Evolutionary conservation across 2,888 invertebrate species (phyloP).

Genomic region (Melanostoma scalare): DNA sequence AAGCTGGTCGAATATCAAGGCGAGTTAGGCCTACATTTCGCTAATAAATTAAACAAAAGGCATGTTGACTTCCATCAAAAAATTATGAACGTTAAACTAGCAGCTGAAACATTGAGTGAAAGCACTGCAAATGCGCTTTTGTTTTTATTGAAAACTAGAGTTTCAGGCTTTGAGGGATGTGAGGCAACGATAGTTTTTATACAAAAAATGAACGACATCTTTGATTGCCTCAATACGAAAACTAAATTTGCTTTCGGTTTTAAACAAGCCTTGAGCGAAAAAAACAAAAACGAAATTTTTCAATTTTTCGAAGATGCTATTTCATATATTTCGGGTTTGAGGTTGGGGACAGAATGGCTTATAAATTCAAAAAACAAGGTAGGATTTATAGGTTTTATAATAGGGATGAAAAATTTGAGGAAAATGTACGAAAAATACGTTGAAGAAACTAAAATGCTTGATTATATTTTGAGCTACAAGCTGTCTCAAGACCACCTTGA

Average conservation of each 20-base stretch:
- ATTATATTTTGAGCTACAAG: slow-evolving; percentile 12
- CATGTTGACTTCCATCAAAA: not conserved
- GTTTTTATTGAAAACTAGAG: not conserved
- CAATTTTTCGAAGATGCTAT: not conserved
- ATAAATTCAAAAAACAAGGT: slow-evolving; percentile 3
- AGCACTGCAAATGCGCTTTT: not conserved
- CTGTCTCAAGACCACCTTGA: too few species aligned
- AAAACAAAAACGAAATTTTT: not conserved
- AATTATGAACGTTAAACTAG: not conserved
- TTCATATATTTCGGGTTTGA: not conserved
- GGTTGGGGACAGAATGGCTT: not conserved
- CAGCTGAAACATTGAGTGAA: slow-evolving; percentile 15
- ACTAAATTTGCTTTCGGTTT: not conserved
- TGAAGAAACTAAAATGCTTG: not conserved
- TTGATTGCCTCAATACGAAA: slow-evolving; percentile 17
- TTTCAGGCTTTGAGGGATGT: not conserved
- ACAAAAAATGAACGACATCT: slow-evolving; percentile 5
- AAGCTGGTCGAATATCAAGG: not conserved
- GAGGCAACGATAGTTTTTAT: slow-evolving; percentile 7
- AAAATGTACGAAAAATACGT: not conserved
- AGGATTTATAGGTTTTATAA: not conserved
- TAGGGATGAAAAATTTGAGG: too few species aligned
- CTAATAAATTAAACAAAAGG: not conserved
- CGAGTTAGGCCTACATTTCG: not conserved
- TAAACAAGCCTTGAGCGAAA: not conserved